Evolutionary conservation across 2,113 vertebrate species (phyloP).

Genomic region (Cichladusa arquata): DNA sequence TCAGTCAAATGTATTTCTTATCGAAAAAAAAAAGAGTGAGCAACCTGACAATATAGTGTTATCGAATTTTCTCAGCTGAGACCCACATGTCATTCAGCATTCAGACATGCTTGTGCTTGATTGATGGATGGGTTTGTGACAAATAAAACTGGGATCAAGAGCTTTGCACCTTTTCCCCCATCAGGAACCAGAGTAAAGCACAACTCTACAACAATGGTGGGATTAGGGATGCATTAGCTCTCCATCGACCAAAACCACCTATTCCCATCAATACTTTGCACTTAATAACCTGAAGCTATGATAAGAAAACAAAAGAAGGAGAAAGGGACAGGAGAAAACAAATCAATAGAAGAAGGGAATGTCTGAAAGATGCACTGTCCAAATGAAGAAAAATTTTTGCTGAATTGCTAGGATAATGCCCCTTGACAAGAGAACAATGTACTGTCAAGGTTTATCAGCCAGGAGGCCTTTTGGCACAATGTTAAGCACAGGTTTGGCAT

Average conservation of each 20-base stretch:
- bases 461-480: conserved; percentile 59
- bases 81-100: conserved; percentile 94
- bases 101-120: conserved; percentile 84
- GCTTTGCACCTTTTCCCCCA: conserved; percentile 88
- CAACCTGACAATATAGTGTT: conserved; percentile 94
- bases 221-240: conserved; percentile 99
- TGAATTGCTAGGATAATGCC: conserved; percentile 78
- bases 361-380: conserved; percentile 80
- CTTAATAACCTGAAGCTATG: conserved; percentile 98
- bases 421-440: conserved; percentile 79
- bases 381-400: conserved; percentile 76
- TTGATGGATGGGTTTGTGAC: conserved; percentile 98
- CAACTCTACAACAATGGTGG: conserved; percentile 94
- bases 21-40: conserved; percentile 79
- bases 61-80: conserved; percentile 99
- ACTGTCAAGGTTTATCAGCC: conserved; percentile 72
- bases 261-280: conserved; percentile 97
- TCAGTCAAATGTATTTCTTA: conserved; percentile 99
- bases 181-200: conserved; percentile 89
- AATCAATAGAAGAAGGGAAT: conserved; percentile 88
- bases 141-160: conserved; percentile 98
- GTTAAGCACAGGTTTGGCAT: conserved; percentile 69
- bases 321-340: conserved; percentile 88
- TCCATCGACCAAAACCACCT: conserved; percentile 90
- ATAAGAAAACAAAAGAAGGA: conserved; percentile 98